Evolutionary conservation across 2,113 vertebrate genomes (phyloP).

Genomic region (Haplochromis burtoni): DNA sequence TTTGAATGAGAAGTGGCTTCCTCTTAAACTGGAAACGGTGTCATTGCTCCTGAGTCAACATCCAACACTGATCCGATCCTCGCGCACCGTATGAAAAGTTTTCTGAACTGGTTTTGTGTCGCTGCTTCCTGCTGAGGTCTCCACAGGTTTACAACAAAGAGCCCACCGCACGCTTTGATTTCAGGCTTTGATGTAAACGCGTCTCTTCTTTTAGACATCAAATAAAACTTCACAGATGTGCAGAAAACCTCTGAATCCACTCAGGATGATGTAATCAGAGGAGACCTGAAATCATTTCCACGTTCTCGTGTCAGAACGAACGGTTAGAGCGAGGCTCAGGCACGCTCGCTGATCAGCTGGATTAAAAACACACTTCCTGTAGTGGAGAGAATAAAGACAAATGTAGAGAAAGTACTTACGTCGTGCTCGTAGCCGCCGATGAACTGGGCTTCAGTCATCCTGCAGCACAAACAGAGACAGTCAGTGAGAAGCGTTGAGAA

Average conservation of each 20-base stretch:
- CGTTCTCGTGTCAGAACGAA: background rate
- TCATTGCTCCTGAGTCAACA: background rate
- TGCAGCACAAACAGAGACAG: conserved; percentile 37
- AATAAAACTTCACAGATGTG: background rate
- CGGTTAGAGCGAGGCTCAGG: too few species aligned
- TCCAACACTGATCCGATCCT: background rate
- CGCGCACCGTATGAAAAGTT: background rate
- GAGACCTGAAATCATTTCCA: background rate
- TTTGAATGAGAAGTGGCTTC: background rate
- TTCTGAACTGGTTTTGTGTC: background rate
- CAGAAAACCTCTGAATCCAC: background rate
- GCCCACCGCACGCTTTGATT: background rate
- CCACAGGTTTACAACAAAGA: background rate
- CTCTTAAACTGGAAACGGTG: background rate
- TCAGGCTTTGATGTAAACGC: background rate
- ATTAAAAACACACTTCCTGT: background rate
- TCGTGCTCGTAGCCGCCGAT: conserved; percentile 64
- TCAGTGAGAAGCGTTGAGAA: background rate
- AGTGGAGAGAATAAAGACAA: background rate
- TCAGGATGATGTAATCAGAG: background rate
- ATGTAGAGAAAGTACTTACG: conserved; percentile 44
- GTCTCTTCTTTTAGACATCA: accelerated
- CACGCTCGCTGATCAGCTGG: background rate
- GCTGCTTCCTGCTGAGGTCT: background rate
- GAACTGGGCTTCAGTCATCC: conserved; percentile 67